Base-by-base conservation (phyloP, 2,113 vertebrate species). In the Mesitornis unicolor region DNA sequence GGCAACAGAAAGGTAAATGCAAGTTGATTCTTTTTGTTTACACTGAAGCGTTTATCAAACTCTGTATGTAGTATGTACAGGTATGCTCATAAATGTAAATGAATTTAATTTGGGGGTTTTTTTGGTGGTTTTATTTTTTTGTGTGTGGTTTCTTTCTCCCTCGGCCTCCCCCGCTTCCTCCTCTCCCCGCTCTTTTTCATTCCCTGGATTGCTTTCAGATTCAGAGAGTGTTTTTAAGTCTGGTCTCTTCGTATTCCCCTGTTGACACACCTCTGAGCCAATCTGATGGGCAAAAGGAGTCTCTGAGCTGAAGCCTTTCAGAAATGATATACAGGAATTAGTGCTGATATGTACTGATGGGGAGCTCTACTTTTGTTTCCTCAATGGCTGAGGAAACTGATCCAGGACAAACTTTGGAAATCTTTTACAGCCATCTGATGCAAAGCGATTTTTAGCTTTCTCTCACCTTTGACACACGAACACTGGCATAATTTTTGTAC, bases 1-100 rank as follows among this genome's bases (percentile, higher is more conserved):
- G 92, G 92, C 93, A 95, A 94, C 87, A 97, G 96, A 97, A 97
- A 98, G 64, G 96, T 96, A 98, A 98, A 98, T 97, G 96, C 91
- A 98, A 97, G 97, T 96, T 92, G 78, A 93, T 95, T 97, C 61
- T 92, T 96, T 97, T 94, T 96, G 75, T 95, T 98, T 97, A 94
- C 88, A 76, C 89, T 96, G 97, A 97, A 97, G 90, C 97, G 95
- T 94, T 96, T 96, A 95, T 97, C 95, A 95, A 97, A 96, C 91
- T 96, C 96, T 96, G 78, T 91, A 93, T 76, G 86, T 95, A 96
- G 80, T 92, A n/a, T 16, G 29, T 68, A n/a, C 45, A 67, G 31
- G 43, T 93, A 71, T n/a, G 31, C 74, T 97, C 85, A 89, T 95
- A 89, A n/a, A n/a, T n/a, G n/a, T n/a, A n/a, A n/a, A n/a, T n/a